These are phyloP conservation scores for Erythrolamprus reginae DNA, from an alignment of 2,113 vertebrate genomes.

Conservation along the genomic window DNA sequence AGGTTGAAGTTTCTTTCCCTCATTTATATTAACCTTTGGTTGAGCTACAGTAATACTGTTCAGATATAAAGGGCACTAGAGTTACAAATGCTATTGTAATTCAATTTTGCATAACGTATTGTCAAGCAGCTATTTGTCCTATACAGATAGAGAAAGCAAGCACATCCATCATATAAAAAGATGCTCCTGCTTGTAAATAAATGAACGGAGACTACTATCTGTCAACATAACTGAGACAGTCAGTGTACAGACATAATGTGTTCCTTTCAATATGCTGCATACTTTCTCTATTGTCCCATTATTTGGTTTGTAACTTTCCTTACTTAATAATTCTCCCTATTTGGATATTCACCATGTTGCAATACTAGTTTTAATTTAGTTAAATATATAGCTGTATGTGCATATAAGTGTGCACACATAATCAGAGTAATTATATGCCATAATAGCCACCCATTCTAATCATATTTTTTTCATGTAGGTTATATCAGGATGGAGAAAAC, in stretches of 20 bases:
- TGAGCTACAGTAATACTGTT: neutral
- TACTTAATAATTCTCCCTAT: neutral
- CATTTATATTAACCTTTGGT: neutral
- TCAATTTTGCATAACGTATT: neutral
- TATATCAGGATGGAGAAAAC: neutral
- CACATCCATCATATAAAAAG: neutral
- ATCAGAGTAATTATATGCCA: neutral
- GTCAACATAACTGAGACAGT: neutral
- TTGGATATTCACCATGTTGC: neutral
- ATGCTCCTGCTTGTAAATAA: neutral
- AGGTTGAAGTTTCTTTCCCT: neutral
- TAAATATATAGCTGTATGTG: neutral
- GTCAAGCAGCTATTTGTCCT: neutral
- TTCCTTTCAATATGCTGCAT: neutral
- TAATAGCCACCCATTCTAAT: neutral
- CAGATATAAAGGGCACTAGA: neutral
- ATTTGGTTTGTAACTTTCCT: neutral
- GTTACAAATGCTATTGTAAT: neutral
- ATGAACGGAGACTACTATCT: neutral
- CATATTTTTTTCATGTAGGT: neutral
- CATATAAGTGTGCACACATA: neutral
- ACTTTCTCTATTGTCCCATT: neutral
- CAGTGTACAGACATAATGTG: neutral
- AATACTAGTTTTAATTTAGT: neutral
- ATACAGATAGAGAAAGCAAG: neutral